Percentiles rank a stretch among this genome's conserved stretches.
Conservation (phyloP, 2,797 vertebrate species). For the Sylvilagus floridanus region DNA sequence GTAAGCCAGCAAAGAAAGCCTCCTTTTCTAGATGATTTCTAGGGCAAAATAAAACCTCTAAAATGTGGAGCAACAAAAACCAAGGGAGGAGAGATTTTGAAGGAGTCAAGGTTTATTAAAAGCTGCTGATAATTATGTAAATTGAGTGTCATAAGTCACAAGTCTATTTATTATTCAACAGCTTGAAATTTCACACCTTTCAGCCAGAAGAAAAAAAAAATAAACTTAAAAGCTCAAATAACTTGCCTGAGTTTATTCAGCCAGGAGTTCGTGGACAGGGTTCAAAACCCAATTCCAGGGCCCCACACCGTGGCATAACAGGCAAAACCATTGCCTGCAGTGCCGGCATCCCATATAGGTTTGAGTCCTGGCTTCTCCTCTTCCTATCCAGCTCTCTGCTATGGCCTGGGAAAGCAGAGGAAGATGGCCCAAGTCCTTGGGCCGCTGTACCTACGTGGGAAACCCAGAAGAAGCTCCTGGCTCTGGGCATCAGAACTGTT, state of each 20-base stretch:
- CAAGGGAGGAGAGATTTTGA: background rate
- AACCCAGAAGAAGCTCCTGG: too few species aligned
- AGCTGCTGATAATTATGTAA: conserved; percentile 27
- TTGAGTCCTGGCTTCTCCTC: too few species aligned
- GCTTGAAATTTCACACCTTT: conserved; percentile 49
- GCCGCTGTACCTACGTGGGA: too few species aligned
- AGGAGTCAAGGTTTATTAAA: conserved; percentile 4
- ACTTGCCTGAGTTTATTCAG: background rate
- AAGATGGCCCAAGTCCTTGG: too few species aligned
- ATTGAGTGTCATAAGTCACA: conserved; percentile 13
- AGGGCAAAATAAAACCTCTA: background rate
- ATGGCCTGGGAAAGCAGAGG: too few species aligned
- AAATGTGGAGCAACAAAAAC: background rate
- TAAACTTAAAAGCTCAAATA: conserved; percentile 6
- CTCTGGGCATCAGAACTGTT: too few species aligned
- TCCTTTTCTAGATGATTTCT: too few species aligned
- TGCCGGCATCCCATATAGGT: too few species aligned
- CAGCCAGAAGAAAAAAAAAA: conserved; percentile 35
- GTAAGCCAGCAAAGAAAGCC: background rate
- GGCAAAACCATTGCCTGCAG: too few species aligned
- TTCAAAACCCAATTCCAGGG: conserved; percentile 5
- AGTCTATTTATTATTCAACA: conserved; percentile 44
- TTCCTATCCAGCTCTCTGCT: too few species aligned
- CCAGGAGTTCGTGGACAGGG: background rate
- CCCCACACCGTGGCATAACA: too few species aligned